Evolutionary conservation across 2,797 vertebrate species (phyloP).

Genomic region (Eleutherodactylus coqui): DNA sequence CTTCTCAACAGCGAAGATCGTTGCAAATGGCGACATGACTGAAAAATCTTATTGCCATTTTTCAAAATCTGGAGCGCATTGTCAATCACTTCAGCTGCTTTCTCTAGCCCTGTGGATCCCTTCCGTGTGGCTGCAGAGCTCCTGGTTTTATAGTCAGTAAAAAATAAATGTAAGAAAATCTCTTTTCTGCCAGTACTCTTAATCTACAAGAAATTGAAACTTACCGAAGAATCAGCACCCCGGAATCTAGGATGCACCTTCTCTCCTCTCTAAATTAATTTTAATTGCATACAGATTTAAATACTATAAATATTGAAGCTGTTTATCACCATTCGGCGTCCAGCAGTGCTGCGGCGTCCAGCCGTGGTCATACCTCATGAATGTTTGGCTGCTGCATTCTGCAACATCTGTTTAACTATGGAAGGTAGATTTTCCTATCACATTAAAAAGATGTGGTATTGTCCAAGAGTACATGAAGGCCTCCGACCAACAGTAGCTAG

Average conservation of each 20-base stretch:
- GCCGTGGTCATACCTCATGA: slow-evolving; percentile 10
- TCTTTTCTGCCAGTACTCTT: background rate
- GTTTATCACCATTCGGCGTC: background rate
- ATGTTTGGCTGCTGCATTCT: slow-evolving; percentile 15
- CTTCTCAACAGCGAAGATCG: too few relatives aligned
- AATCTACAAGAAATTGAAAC: background rate
- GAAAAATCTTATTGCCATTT: too few relatives aligned
- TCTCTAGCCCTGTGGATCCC: too few relatives aligned
- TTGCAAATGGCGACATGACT: too few relatives aligned
- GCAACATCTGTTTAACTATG: slow-evolving; percentile 38
- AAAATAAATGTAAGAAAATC: too few relatives aligned
- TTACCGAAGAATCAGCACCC: background rate
- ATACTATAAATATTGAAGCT: background rate
- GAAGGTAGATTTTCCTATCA: slow-evolving; percentile 41
- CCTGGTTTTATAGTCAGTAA: too few relatives aligned
- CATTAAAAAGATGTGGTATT: slow-evolving; percentile 34
- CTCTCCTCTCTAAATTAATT: background rate
- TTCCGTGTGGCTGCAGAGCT: background rate
- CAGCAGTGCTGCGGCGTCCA: background rate
- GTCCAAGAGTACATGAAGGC: slow-evolving; percentile 50
- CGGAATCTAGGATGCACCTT: background rate
- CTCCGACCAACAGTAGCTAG: slow-evolving; percentile 68
- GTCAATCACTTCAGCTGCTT: too few relatives aligned
- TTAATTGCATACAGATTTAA: background rate
- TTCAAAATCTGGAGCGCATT: too few relatives aligned